Evolutionary conservation across 1,140 invertebrate species (phyloP).

Genomic region (Tetranychus urticae): DNA sequence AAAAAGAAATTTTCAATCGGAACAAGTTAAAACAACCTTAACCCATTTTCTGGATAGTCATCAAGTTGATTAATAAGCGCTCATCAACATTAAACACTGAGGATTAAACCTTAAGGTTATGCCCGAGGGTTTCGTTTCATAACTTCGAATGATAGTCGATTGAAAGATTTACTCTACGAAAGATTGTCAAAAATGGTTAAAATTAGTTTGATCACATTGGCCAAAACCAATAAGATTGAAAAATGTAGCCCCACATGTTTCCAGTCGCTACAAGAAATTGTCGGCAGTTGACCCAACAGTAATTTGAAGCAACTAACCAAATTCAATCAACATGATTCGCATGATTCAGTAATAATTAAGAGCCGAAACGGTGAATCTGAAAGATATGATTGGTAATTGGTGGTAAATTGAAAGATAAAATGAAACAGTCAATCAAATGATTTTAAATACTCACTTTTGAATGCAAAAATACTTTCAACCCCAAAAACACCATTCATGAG

Average conservation of each 20-base stretch:
- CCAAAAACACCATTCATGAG: slow-evolving; percentile 27
- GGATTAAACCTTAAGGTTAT: too few relatives aligned
- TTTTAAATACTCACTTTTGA: slow-evolving; percentile 27
- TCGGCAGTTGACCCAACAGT: slow-evolving; percentile 58
- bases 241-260: slow-evolving; percentile 30
- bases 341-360: slow-evolving; percentile 65
- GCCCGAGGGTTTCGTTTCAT: too few relatives aligned
- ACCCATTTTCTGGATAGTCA: too few relatives aligned
- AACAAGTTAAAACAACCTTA: too few relatives aligned
- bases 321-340: slow-evolving; percentile 57
- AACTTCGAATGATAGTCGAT: too few relatives aligned
- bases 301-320: slow-evolving; percentile 45
- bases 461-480: slow-evolving; percentile 38
- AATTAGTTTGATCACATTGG: too few relatives aligned
- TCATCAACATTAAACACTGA: too few relatives aligned
- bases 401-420: slow-evolving; percentile 27
- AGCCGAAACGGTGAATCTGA: slow-evolving; percentile 61
- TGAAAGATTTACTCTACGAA: too few relatives aligned
- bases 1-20: too few relatives aligned
- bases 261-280: slow-evolving; percentile 73
- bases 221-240: too few relatives aligned
- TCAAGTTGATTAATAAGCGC: too few relatives aligned
- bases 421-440: neutral
- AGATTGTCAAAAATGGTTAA: too few relatives aligned
- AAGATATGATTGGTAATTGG: slow-evolving; percentile 55